Conservation (phyloP, 2,113 vertebrate genomes). For the Todiramphus chloris region DNA sequence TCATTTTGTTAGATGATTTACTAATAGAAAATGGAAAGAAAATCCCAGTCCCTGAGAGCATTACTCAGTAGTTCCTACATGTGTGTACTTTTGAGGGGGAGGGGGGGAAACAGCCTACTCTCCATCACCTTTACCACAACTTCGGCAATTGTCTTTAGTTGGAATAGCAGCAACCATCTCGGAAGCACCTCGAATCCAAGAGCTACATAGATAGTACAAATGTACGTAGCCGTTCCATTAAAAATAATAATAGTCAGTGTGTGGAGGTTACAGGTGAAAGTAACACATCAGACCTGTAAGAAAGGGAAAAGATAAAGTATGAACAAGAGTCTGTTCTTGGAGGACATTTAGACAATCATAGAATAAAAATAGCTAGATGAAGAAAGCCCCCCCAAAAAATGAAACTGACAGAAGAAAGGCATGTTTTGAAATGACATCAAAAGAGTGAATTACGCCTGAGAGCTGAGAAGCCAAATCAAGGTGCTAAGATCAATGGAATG, state of each 20-base stretch:
- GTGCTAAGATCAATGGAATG: neutral
- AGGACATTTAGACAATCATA: neutral
- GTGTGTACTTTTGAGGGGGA: neutral
- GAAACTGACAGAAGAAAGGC: neutral
- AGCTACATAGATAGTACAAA: neutral
- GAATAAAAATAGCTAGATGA: neutral
- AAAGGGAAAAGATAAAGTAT: neutral
- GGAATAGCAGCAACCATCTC: neutral
- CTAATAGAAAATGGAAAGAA: neutral
- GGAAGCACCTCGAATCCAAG: neutral
- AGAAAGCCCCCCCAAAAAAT: neutral
- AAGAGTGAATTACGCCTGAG: neutral
- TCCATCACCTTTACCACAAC: neutral
- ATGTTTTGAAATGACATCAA: neutral
- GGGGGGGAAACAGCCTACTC: neutral
- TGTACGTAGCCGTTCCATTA: neutral
- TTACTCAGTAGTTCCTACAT: neutral
- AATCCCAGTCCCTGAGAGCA: neutral
- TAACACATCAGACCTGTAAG: neutral
- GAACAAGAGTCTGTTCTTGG: neutral
- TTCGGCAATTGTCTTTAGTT: neutral
- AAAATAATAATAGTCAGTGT: neutral
- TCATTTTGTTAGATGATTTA: neutral
- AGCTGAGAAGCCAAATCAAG: constrained; percentile 11
- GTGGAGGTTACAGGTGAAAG: neutral